Evolutionary conservation across 2,113 vertebrate genomes (phyloP).

Genomic region (Orycteropus afer): DNA sequence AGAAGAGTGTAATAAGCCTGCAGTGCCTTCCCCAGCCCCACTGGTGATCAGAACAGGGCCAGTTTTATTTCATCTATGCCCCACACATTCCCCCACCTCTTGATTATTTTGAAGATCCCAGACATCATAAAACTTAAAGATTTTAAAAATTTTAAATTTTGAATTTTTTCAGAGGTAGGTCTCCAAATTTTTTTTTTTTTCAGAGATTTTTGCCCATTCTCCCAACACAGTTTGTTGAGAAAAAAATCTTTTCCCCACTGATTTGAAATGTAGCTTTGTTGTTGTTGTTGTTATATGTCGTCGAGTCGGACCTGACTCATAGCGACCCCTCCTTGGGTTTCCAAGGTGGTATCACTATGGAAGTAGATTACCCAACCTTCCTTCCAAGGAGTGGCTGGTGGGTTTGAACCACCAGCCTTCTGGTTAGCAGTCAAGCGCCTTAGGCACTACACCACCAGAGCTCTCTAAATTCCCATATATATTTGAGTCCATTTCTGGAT

Average conservation of each 20-base stretch:
- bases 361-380: no score
- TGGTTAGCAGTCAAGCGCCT: no score
- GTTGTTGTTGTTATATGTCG: no score
- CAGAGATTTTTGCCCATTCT: background rate
- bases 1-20: background rate
- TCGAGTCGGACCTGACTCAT: no score
- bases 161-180: background rate
- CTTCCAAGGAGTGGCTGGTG: no score
- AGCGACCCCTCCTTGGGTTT: no score
- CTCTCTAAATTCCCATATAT: background rate
- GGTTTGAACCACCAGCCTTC: no score
- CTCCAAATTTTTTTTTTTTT: background rate
- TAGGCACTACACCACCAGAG: no score
- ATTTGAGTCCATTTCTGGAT: background rate
- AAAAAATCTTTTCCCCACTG: background rate
- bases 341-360: no score
- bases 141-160: background rate
- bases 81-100: background rate
- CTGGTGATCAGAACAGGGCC: background rate
- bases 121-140: background rate
- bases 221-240: background rate
- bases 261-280: background rate
- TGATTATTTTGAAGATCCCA: background rate
- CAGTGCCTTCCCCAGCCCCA: background rate
- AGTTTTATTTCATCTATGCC: background rate